Evolutionary conservation across 2,888 invertebrate species (phyloP).

Genomic region (Linnaemya tessellans): DNA sequence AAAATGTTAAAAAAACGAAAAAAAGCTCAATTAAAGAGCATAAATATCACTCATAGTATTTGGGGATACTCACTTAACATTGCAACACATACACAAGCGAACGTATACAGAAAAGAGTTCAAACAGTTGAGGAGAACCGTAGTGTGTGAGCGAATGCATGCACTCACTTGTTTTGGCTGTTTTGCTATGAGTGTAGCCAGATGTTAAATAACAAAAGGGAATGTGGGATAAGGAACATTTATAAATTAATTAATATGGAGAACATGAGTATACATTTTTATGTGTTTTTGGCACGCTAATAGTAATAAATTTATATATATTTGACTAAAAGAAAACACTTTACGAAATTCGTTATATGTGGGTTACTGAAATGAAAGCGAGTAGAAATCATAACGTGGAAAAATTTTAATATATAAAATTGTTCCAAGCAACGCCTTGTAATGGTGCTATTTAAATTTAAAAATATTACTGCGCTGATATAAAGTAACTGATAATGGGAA

Average conservation of each 20-base stretch:
- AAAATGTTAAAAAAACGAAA: not conserved
- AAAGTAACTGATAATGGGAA: too few species aligned
- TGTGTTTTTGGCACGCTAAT: too few species aligned
- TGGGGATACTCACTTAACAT: not conserved
- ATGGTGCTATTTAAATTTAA: too few species aligned
- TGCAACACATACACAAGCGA: not conserved
- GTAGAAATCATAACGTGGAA: too few species aligned
- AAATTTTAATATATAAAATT: too few species aligned
- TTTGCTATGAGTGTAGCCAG: conserved; percentile 28
- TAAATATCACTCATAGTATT: conserved; percentile 51
- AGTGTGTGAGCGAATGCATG: not conserved
- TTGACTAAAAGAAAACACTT: too few species aligned
- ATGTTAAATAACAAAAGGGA: not conserved
- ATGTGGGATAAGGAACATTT: not conserved
- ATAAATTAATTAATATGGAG: conserved; percentile 2
- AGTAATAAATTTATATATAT: too few species aligned
- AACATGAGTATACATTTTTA: too few species aligned
- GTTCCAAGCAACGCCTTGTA: too few species aligned
- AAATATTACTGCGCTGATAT: too few species aligned
- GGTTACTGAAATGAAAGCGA: too few species aligned
- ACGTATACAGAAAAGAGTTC: conserved; percentile 31
- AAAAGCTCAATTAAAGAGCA: conserved; percentile 43
- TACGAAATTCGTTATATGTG: too few species aligned
- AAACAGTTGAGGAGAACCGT: conserved; percentile 13
- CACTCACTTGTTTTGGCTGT: not conserved